phyloP scores from a whole-genome alignment of 2,797 vertebrate species.

The Schizothorax lantsangensis region DNA sequence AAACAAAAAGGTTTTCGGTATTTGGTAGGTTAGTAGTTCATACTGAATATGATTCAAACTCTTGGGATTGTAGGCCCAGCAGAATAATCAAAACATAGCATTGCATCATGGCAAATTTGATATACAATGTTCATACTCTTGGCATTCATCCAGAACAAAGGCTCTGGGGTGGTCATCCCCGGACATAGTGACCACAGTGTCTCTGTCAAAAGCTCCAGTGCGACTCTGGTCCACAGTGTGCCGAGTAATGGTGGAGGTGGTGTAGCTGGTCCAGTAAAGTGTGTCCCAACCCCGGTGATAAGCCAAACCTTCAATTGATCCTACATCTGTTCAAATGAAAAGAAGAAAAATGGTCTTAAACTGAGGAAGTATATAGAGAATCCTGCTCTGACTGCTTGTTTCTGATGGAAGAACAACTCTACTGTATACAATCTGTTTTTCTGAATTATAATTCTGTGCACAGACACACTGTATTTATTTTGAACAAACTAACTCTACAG shows the following conservation, averaged over 20 bases:
- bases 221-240: conserved; percentile 95
- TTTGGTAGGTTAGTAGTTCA: neutral
- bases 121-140: conserved; percentile 84
- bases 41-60: neutral
- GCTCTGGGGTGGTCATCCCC: conserved; percentile 96
- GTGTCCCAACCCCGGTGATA: conserved; percentile 97
- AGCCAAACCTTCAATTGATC: conserved; percentile 94
- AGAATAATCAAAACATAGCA: conserved; percentile 31
- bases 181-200: conserved; percentile 97
- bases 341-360: conserved; percentile 8
- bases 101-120: neutral
- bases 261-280: conserved; percentile 98
- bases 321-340: conserved; percentile 83
- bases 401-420: neutral
- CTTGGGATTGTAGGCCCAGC: neutral
- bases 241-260: conserved; percentile 96
- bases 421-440: neutral
- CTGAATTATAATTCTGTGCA: neutral
- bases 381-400: neutral
- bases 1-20: neutral
- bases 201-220: conserved; percentile 88
- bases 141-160: conserved; percentile 96
- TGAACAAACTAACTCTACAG: neutral
- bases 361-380: conserved; percentile 11
- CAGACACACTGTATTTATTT: conserved; percentile 3